phyloP scores from a whole-genome alignment of 2,797 vertebrate species.

The Cynopterus sphinx region DNA sequence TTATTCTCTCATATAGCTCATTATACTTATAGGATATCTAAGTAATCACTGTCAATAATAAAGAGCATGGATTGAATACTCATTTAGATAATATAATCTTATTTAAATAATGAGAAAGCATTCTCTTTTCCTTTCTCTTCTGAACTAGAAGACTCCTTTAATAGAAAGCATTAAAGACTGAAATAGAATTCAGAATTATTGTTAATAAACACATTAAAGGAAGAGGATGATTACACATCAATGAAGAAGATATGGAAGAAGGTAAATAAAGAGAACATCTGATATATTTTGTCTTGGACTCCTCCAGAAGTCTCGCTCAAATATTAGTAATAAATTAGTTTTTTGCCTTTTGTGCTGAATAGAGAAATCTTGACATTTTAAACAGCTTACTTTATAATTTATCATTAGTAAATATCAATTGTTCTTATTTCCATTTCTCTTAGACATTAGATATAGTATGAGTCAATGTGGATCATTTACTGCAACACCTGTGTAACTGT shows the following conservation, averaged over 20 bases:
- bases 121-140: neutral
- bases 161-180: neutral
- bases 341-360: neutral
- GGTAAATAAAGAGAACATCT: constrained; percentile 2
- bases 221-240: neutral
- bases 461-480: neutral
- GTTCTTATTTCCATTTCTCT: neutral
- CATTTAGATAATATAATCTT: neutral
- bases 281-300: neutral
- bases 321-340: neutral
- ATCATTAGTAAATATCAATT: neutral
- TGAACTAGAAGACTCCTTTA: neutral
- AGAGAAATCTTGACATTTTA: constrained; percentile 10
- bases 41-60: constrained; percentile 1
- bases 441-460: neutral
- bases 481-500: neutral
- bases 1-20: neutral
- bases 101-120: neutral
- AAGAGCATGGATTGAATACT: neutral
- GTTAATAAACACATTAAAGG: neutral
- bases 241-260: neutral
- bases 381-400: neutral
- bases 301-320: neutral
- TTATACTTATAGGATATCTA: neutral
- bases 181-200: neutral